phyloP scores from a whole-genome alignment of 2,888 invertebrate species.

The Lycophotia porphyrea region DNA sequence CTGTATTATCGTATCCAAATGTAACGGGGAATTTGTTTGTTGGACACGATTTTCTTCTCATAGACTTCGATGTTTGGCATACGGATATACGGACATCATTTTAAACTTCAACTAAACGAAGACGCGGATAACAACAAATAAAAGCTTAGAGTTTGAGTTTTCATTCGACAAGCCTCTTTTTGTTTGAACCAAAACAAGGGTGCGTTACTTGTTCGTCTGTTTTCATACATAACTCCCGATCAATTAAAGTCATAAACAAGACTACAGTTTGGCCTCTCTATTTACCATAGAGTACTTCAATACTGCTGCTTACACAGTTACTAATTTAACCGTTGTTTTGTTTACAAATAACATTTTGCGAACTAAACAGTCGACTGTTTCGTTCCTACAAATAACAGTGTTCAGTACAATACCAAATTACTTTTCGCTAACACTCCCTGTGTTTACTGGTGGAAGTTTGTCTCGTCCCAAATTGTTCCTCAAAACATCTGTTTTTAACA shows the following conservation, averaged over 20 bases:
- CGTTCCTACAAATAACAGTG: constrained; percentile 12
- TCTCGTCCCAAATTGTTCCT: neutral
- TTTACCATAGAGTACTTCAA: constrained; percentile 40
- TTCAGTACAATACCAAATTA: constrained; percentile 25
- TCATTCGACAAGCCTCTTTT: neutral
- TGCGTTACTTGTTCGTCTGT: neutral
- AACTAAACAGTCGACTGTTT: constrained; percentile 37
- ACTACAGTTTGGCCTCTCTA: constrained; percentile 34
- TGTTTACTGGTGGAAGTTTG: neutral
- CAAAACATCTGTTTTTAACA: neutral
- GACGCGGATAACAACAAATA: neutral
- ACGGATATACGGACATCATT: too few species aligned
- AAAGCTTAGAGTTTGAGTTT: neutral
- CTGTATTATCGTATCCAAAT: neutral
- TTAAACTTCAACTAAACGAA: neutral
- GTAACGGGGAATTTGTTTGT: neutral
- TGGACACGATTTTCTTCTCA: neutral
- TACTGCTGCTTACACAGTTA: constrained; percentile 40
- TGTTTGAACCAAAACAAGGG: constrained; percentile 4
- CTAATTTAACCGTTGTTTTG: constrained; percentile 53
- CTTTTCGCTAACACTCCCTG: neutral
- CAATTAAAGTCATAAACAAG: constrained; percentile 46
- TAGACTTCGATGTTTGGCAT: neutral
- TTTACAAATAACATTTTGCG: constrained; percentile 42
- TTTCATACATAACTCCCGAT: constrained; percentile 29